Evolutionary conservation across 2,113 vertebrate genomes (phyloP).

Genomic region (Hylia prasina): DNA sequence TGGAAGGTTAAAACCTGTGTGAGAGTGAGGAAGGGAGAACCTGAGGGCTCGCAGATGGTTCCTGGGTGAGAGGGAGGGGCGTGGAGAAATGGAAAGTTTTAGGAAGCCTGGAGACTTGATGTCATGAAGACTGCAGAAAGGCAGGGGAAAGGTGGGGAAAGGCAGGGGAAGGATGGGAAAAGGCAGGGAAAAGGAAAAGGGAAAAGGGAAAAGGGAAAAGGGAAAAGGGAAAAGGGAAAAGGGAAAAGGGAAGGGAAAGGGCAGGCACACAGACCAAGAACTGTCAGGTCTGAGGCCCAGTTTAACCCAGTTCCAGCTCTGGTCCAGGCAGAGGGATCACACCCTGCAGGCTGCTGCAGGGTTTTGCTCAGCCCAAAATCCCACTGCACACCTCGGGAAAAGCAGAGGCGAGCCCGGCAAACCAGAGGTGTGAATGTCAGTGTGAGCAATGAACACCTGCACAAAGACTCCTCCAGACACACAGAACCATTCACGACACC

Average conservation of each 20-base stretch:
- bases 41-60: not conserved
- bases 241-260: too few species aligned
- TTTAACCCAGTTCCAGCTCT: not conserved
- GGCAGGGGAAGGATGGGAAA: not conserved
- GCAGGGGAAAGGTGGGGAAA: not conserved
- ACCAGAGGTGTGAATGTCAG: not conserved
- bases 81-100: not conserved
- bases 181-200: not conserved
- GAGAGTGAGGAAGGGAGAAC: not conserved
- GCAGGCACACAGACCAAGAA: not conserved
- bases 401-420: not conserved
- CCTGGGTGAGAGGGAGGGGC: not conserved
- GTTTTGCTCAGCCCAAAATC: not conserved
- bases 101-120: not conserved
- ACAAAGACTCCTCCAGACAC: not conserved
- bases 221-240: rapidly evolving
- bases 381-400: not conserved
- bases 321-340: not conserved
- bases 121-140: not conserved
- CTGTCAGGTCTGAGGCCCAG: not conserved
- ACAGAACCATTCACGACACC: not conserved
- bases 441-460: not conserved
- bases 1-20: not conserved
- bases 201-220: too few species aligned
- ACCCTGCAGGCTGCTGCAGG: rapidly evolving